Percentiles rank a stretch among this genome's conserved stretches.
Conservation (phyloP, 2,888 invertebrate genomes). For the Diogma glabrata region DNA sequence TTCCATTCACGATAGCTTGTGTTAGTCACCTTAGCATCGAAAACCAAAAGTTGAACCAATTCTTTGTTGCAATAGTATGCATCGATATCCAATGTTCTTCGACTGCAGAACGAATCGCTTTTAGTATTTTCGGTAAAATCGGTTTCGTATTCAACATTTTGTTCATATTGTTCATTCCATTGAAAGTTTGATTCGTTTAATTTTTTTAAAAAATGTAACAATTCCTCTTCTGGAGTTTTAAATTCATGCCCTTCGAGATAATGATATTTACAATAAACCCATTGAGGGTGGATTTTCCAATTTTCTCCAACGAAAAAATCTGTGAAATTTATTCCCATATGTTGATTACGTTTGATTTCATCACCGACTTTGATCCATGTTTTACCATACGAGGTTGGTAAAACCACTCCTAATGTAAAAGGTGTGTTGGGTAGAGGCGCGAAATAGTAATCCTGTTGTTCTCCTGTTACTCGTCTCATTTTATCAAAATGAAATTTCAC, state of each 20-base stretch:
- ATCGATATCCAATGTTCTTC: constrained; percentile 48
- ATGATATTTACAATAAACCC: constrained; percentile 84
- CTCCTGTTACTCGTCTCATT: constrained; percentile 71
- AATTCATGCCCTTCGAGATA: constrained; percentile 69
- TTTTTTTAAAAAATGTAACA: constrained; percentile 60
- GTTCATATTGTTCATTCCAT: constrained; percentile 51
- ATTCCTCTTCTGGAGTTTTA: constrained; percentile 58
- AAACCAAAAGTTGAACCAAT: constrained; percentile 70
- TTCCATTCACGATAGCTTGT: constrained; percentile 46
- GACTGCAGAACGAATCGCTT: constrained; percentile 46
- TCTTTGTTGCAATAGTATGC: constrained; percentile 78
- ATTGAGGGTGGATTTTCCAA: constrained; percentile 75
- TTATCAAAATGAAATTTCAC: constrained; percentile 76
- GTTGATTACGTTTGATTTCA: constrained; percentile 55
- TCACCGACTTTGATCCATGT: constrained; percentile 56
- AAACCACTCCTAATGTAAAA: constrained; percentile 73
- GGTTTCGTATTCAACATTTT: constrained; percentile 20
- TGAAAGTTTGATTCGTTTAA: constrained; percentile 48
- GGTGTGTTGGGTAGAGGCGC: constrained; percentile 72
- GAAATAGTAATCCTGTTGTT: constrained; percentile 72
- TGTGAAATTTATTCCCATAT: constrained; percentile 56
- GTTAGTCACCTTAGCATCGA: constrained; percentile 67
- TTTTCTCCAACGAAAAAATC: constrained; percentile 60
- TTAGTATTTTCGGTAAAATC: constrained; percentile 17
- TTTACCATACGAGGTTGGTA: constrained; percentile 64